These are phyloP conservation scores for Crematogaster levior DNA, from an alignment of 2,888 invertebrate genomes.

Conservation along the genomic window DNA sequence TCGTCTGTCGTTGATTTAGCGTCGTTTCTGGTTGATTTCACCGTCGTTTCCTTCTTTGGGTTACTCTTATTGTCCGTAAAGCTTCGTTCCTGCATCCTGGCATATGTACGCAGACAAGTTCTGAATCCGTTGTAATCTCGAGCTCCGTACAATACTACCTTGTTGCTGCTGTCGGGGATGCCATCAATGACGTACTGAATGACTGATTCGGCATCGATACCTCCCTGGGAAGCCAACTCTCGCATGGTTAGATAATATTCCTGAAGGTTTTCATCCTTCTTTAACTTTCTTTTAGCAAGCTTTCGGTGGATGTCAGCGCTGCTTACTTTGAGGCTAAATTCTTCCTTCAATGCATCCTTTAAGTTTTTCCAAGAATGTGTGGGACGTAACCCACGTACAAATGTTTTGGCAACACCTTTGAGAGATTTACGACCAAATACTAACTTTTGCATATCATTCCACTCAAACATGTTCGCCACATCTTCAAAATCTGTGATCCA, in stretches of 20 bases:
- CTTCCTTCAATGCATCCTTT: neutral
- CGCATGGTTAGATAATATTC: slow-evolving; percentile 63
- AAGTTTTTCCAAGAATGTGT: neutral
- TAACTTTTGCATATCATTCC: neutral
- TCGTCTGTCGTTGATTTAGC: neutral
- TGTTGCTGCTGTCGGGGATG: slow-evolving; percentile 49
- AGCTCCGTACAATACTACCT: slow-evolving; percentile 52
- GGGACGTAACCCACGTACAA: neutral
- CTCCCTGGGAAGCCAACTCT: slow-evolving; percentile 51
- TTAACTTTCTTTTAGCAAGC: slow-evolving; percentile 44
- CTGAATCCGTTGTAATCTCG: slow-evolving; percentile 50
- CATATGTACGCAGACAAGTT: slow-evolving; percentile 14
- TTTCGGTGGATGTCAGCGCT: slow-evolving; percentile 52
- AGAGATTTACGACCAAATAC: neutral
- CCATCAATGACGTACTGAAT: slow-evolving; percentile 63
- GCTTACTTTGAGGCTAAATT: slow-evolving; percentile 17
- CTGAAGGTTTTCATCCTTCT: slow-evolving; percentile 50
- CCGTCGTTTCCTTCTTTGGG: neutral
- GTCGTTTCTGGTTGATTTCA: neutral
- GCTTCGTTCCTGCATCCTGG: neutral
- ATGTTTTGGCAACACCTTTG: neutral
- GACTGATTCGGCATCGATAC: slow-evolving; percentile 49
- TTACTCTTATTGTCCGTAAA: neutral
- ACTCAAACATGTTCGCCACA: neutral
- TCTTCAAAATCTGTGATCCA: slow-evolving; percentile 47